Evolutionary conservation across 2,888 invertebrate genomes (phyloP).

Genomic region (Hypolimnas misippus): DNA sequence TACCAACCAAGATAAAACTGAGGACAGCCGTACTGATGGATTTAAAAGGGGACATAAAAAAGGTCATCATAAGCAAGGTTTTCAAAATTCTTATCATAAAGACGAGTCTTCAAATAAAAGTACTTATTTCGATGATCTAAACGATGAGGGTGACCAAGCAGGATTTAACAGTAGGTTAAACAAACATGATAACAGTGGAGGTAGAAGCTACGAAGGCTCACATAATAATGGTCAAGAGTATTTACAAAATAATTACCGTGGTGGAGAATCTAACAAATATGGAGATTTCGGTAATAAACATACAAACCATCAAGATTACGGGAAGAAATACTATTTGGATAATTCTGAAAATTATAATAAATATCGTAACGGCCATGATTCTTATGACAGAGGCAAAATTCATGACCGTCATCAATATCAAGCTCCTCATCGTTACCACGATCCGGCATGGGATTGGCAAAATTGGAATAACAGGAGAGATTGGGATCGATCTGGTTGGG

Average conservation of each 20-base stretch:
- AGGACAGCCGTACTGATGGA: constrained; percentile 70
- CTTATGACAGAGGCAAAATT: constrained; percentile 65
- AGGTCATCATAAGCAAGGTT: constrained; percentile 88
- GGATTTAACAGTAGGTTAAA: constrained; percentile 72
- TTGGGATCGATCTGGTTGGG: constrained; percentile 59
- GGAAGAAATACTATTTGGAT: constrained; percentile 76
- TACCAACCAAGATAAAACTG: constrained; percentile 71
- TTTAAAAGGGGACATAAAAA: constrained; percentile 85
- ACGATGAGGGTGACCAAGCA: constrained; percentile 77
- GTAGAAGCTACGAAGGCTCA: constrained; percentile 70
- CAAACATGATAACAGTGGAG: constrained; percentile 71
- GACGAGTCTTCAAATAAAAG: constrained; percentile 88
- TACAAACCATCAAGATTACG: constrained; percentile 70
- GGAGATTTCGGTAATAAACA: constrained; percentile 73
- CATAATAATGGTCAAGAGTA: constrained; percentile 75
- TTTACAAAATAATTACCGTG: constrained; percentile 66
- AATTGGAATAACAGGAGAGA: constrained; percentile 58
- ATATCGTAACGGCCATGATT: constrained; percentile 68
- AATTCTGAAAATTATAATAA: constrained; percentile 72
- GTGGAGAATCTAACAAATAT: constrained; percentile 68
- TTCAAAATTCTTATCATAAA: constrained; percentile 87
- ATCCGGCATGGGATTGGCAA: constrained; percentile 69
- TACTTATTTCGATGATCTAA: constrained; percentile 87
- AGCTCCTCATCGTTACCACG: constrained; percentile 55
- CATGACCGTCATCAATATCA: constrained; percentile 64